Evolutionary conservation across 2,113 vertebrate genomes (phyloP), one percentile per base, ranked within the genome.

Genomic region (Puffinus mauretanicus): DNA sequence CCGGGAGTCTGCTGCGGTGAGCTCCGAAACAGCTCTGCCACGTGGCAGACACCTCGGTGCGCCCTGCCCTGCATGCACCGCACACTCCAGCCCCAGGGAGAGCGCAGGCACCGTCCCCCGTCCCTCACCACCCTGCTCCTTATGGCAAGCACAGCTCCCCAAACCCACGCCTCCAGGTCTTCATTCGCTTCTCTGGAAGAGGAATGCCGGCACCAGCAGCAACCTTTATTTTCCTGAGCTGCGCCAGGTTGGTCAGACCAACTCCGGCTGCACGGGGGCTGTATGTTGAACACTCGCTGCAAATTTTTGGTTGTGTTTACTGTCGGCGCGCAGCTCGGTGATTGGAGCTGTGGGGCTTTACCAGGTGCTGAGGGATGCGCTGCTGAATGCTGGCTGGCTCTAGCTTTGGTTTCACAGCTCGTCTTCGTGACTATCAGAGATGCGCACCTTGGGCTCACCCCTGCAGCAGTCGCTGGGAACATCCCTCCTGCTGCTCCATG

Each of bases 151-250:
- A 3, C 84, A 11, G 44, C 30, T 57, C 13, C 57, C 36, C 10
- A 26, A 26, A 7, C 9, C 52, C 46, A 15, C 6, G 3, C 24
- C 57, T 29, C 57, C 2, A 3, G 12, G 18, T 17, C 38, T 52
- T 38, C 11, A 4, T 12, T 27, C 3, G 1, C 24, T 71, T 4
- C 36, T 42, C 67, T 6, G 16, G 7, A 22, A 30, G 40, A n/a
- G 16, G 7, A 51, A n/a, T 1, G 5, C 54, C 3, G 1, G 54
- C 30, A 10, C 26, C 13, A 2, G 18, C 36, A 8, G 55, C n/a
- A 16, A 8, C 44, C 81, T 44, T 22, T 7, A 2, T 42, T n/a
- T 30, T 16, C 46, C 67, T 5, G 67, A 5, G 38, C 4, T 42
- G 47, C 24, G 32, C 57, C 25, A 5, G 67, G 30, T 14, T 16